These are phyloP conservation scores for Rhynchonema sp. DNA, from an alignment of 2,888 invertebrate species.

Conservation along the genomic window DNA sequence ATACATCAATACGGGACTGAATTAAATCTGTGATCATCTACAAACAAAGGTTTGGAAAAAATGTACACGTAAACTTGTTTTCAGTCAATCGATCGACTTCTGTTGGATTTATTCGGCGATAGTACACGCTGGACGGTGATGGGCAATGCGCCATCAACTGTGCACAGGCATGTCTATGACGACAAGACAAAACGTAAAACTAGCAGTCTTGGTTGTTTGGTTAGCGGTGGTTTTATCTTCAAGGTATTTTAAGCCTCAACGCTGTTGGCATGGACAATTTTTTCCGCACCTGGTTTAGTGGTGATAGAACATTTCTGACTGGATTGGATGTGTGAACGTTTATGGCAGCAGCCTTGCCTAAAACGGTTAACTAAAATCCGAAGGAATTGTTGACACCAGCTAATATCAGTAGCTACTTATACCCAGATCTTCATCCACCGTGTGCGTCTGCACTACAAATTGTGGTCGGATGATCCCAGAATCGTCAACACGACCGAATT, in stretches of 20 bases:
- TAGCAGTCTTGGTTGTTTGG: not conserved
- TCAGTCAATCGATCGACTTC: not conserved
- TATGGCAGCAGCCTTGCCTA: too few species aligned
- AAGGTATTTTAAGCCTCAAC: too few species aligned
- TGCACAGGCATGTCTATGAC: not conserved
- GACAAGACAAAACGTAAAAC: not conserved
- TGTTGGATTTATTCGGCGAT: not conserved
- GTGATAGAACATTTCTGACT: too few species aligned
- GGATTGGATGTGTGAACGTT: too few species aligned
- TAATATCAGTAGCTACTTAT: not conserved
- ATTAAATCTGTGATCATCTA: not conserved
- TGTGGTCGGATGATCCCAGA: not conserved
- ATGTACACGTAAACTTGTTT: not conserved
- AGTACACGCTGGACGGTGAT: not conserved
- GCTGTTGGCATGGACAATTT: too few species aligned
- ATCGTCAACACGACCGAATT: not conserved
- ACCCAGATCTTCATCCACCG: not conserved
- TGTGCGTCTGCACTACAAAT: not conserved
- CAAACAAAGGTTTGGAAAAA: not conserved
- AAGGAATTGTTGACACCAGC: too few species aligned
- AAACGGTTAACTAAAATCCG: too few species aligned
- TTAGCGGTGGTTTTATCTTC: too few species aligned
- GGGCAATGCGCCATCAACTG: not conserved
- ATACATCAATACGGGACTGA: not conserved
- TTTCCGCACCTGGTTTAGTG: too few species aligned